phyloP scores from a whole-genome alignment of 2,888 invertebrate genomes.

The Mimachlamys varia region DNA sequence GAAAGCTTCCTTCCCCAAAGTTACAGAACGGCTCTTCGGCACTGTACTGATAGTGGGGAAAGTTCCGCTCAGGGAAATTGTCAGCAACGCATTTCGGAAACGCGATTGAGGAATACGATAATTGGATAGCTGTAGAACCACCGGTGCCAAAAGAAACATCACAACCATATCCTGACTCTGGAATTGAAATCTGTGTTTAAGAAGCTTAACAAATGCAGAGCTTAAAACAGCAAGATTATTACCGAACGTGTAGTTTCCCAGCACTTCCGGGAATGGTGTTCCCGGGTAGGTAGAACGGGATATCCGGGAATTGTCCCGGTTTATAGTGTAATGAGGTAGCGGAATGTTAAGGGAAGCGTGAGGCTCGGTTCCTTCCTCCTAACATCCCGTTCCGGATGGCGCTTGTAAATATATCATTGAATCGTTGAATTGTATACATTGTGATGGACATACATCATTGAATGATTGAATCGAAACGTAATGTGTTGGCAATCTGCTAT shows the following conservation, averaged over 20 bases:
- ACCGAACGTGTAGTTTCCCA: constrained; percentile 76
- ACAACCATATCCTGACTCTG: constrained; percentile 44
- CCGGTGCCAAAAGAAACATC: constrained; percentile 43
- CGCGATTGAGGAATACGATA: constrained; percentile 66
- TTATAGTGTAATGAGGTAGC: constrained; percentile 6
- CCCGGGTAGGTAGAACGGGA: constrained; percentile 67
- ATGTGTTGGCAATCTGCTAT: not conserved
- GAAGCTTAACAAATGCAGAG: constrained; percentile 70
- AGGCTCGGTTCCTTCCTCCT: constrained; percentile 29
- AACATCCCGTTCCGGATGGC: constrained; percentile 28
- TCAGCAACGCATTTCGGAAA: constrained; percentile 70
- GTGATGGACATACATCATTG: constrained; percentile 34
- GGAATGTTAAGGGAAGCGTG: constrained; percentile 31
- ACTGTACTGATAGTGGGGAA: constrained; percentile 68
- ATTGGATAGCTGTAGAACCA: constrained; percentile 57
- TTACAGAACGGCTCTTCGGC: constrained; percentile 61
- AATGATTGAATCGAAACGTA: constrained; percentile 3
- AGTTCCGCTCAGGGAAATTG: constrained; percentile 74
- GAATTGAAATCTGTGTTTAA: constrained; percentile 49
- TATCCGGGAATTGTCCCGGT: constrained; percentile 27
- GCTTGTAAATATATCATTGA: constrained; percentile 32
- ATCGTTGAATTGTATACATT: constrained; percentile 28
- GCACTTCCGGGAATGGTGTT: constrained; percentile 76
- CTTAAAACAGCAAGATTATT: constrained; percentile 78
- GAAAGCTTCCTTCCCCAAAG: constrained; percentile 73